Evolutionary conservation across 1,140 invertebrate species (phyloP), one percentile per base, ranked within the genome.

Genomic region (Whitmania pigra): DNA sequence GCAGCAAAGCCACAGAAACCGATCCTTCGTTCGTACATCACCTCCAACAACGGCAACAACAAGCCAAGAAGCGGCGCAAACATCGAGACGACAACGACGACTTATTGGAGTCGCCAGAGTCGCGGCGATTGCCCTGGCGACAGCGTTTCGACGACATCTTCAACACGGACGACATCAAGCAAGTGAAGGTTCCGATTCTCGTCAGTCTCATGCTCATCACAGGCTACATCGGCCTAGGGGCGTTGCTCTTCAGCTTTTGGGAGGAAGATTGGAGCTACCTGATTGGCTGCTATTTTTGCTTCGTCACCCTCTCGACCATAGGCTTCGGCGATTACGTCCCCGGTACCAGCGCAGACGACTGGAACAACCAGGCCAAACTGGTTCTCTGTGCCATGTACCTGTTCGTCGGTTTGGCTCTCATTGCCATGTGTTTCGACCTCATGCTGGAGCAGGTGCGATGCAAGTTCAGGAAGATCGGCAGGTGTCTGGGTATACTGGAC

Each of bases 311-410:
- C n/a, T 83, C 83, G 17, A 86, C 85, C 36, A 92, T 96, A 73
- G 94, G 94, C 0, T 91, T 97, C 77, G 94, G 94, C 0, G 94
- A 97, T 82, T 92, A 93, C 81, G 93, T 97, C 0, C 94, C 94
- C 0, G 93, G 93, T 79, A 83, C 72, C 77, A 83, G 72, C 71
- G 78, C 84, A 86, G 72, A 87, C 88, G 40, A 84, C 85, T 71
- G 78, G 74, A 74, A 75, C 27, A 77, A 77, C 57, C 74, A 81
- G 53, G 77, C 77, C 60, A 81, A 81, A 72, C 74, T 78, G 36
- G 76, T 80, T 15, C 72, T 78, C 22, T 79, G 78, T 69, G 74
- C 77, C 54, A 54, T 80, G 22, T 82, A 82, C 71, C 73, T 82
- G 40, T 89, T 97, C 84, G 86, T 97, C 69, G 94, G 95, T 43